phyloP scores from a whole-genome alignment of 2,797 vertebrate species.

The Pteronotus mesoamericanus region DNA sequence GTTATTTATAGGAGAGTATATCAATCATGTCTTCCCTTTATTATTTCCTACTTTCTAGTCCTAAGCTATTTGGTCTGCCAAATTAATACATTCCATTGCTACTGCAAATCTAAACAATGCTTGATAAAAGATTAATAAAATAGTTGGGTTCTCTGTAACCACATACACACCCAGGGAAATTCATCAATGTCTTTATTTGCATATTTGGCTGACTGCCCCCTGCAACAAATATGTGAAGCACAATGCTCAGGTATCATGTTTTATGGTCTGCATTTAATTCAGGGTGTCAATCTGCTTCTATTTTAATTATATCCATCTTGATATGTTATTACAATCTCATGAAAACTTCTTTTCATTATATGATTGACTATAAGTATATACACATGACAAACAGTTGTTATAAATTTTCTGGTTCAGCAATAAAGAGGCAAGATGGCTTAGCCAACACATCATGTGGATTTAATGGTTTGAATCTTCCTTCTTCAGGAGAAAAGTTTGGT shows the following conservation, averaged over 20 bases:
- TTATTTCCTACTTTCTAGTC: conserved; percentile 72
- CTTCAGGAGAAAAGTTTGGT: conserved; percentile 51
- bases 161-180: conserved; percentile 80
- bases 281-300: conserved; percentile 83
- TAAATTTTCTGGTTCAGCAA: conserved; percentile 80
- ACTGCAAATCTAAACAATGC: conserved; percentile 80
- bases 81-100: conserved; percentile 79
- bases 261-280: conserved; percentile 83
- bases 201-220: conserved; percentile 83
- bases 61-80: conserved; percentile 73
- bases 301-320: conserved; percentile 85
- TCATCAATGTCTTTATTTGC: conserved; percentile 85
- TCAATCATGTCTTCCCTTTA: conserved; percentile 66
- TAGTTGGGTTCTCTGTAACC: conserved; percentile 79
- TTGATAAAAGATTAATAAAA: conserved; percentile 81
- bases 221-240: conserved; percentile 77
- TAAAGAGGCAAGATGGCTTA: conserved; percentile 71
- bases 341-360: conserved; percentile 82
- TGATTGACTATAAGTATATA: conserved; percentile 81
- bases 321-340: conserved; percentile 82
- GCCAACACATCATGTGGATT: conserved; percentile 66
- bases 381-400: conserved; percentile 82
- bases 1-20: conserved; percentile 72
- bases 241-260: conserved; percentile 81
- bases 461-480: conserved; percentile 59